Conservation (phyloP, 1,140 invertebrate species). For the Onthophagus taurus region DNA sequence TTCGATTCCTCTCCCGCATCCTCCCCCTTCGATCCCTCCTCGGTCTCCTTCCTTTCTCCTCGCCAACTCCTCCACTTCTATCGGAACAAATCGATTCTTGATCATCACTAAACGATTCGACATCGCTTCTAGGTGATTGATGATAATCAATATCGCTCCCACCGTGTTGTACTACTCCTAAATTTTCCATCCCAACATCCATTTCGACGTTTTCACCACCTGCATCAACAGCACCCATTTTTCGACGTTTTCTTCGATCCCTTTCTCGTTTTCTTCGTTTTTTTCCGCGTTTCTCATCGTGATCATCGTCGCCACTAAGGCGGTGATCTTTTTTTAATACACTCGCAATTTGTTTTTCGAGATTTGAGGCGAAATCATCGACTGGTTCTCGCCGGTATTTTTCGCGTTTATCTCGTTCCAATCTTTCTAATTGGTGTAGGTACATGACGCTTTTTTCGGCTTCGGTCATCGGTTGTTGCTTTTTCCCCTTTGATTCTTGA, state of each 20-base stretch:
- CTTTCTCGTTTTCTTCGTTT: slow-evolving; percentile 36
- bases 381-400: slow-evolving; percentile 30
- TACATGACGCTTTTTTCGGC: slow-evolving; percentile 35
- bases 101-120: too few relatives aligned
- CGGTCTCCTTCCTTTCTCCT: slow-evolving; percentile 18
- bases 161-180: too few relatives aligned
- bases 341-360: slow-evolving; percentile 64
- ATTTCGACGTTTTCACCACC: slow-evolving; percentile 44
- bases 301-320: slow-evolving; percentile 29
- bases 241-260: slow-evolving; percentile 23
- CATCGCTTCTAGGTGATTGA: too few relatives aligned
- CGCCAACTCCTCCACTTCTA: slow-evolving; percentile 16
- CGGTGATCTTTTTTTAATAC: slow-evolving; percentile 45
- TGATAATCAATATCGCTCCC: too few relatives aligned
- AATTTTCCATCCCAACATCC: too few relatives aligned
- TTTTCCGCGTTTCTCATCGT: slow-evolving; percentile 36
- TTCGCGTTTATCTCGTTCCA: slow-evolving; percentile 29
- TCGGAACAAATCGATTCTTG: slow-evolving; percentile 22
- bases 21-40: slow-evolving; percentile 20
- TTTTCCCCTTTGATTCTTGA: slow-evolving; percentile 7
- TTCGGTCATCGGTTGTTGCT: slow-evolving; percentile 33
- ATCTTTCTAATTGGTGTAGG: slow-evolving; percentile 32
- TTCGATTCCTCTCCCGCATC: slow-evolving; percentile 31
- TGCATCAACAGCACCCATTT: too few relatives aligned
- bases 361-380: slow-evolving; percentile 63